Percentiles rank a stretch among this genome's conserved stretches.
Evolutionary conservation across 2,888 invertebrate species (phyloP).

Genomic region (Pilophorus perplexus): DNA sequence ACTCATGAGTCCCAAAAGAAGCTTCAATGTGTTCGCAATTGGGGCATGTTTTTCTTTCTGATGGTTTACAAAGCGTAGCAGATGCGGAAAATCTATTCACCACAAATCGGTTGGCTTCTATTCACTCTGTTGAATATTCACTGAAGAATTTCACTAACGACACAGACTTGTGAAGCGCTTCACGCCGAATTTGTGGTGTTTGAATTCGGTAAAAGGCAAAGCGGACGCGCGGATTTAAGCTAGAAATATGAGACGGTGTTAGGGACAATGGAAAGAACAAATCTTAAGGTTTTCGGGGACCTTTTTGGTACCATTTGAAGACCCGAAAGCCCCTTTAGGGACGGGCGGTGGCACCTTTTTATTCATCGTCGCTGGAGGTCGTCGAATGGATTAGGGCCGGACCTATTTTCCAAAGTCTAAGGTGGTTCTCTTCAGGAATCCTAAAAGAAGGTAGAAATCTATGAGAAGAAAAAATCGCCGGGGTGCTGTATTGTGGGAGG

Average conservation of each 20-base stretch:
- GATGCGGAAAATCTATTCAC: too few relatives aligned
- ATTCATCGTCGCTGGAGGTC: conserved; percentile 39
- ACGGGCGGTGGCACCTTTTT: conserved; percentile 23
- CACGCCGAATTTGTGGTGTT: conserved; percentile 24
- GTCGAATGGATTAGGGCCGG: conserved; percentile 36
- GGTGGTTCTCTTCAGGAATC: conserved; percentile 23
- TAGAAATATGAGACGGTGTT: conserved; percentile 7
- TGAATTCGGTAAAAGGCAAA: conserved; percentile 36
- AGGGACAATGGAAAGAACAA: conserved; percentile 24
- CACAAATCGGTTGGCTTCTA: too few relatives aligned
- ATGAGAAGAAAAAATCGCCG: conserved; percentile 17
- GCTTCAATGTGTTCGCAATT: too few relatives aligned
- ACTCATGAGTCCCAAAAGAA: too few relatives aligned
- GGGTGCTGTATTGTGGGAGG: not conserved
- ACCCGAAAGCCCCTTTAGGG: conserved; percentile 1
- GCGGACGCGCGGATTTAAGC: conserved; percentile 37
- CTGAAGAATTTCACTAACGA: too few relatives aligned
- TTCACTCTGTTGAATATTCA: too few relatives aligned
- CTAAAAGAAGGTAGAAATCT: conserved; percentile 21
- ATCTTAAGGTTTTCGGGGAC: conserved; percentile 27
- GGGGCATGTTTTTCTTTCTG: too few relatives aligned
- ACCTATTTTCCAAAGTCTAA: too few relatives aligned
- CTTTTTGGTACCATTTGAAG: too few relatives aligned
- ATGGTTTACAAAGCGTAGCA: too few relatives aligned
- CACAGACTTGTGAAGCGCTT: too few relatives aligned